Evolutionary conservation across 2,888 invertebrate genomes (phyloP).

Genomic region (Orchesellides sinensis): DNA sequence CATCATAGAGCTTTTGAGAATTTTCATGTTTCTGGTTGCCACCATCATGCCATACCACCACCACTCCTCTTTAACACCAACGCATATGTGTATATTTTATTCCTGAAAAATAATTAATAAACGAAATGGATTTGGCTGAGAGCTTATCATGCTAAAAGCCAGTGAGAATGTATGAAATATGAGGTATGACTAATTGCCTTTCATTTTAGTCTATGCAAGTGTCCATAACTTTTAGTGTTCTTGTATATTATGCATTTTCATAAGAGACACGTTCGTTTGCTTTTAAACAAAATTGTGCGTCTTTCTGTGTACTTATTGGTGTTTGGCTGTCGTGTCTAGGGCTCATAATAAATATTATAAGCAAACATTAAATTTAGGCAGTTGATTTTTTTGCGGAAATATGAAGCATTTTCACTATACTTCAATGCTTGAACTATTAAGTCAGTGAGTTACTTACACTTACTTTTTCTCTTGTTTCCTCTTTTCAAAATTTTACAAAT

Average conservation of each 20-base stretch:
- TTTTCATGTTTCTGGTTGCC: background rate
- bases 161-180: constrained; percentile 21
- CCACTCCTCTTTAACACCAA: background rate
- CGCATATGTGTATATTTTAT: background rate
- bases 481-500: no score
- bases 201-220: no score
- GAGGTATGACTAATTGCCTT: constrained; percentile 26
- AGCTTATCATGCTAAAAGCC: constrained; percentile 3
- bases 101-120: constrained; percentile 25
- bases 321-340: constrained; percentile 14
- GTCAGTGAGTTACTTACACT: no score
- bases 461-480: no score
- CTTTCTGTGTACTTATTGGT: background rate
- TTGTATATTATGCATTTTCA: no score
- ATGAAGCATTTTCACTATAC: no score
- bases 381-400: background rate
- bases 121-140: background rate
- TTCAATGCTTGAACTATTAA: no score
- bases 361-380: constrained; percentile 1
- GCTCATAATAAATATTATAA: constrained; percentile 13
- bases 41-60: background rate
- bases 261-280: background rate
- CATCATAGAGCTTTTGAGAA: background rate
- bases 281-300: background rate
- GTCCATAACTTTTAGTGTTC: no score